Conservation (phyloP, 1,140 invertebrate genomes). For the Amphibalanus amphitrite region DNA sequence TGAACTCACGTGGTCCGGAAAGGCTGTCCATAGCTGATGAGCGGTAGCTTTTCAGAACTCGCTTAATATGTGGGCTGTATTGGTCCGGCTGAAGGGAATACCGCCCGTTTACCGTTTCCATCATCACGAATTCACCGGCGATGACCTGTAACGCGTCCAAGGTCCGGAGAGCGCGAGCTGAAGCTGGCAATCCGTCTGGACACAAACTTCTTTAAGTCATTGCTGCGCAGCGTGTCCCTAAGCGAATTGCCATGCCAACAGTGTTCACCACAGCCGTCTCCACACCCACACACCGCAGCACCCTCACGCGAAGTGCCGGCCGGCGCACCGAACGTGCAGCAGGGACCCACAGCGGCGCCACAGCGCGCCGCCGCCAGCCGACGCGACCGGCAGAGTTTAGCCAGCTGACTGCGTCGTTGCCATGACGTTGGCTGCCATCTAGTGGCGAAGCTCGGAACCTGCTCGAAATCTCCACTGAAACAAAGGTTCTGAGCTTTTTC, state of each 20-base stretch:
- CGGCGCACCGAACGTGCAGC: neutral
- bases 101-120: conserved; percentile 1
- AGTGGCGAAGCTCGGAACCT: neutral
- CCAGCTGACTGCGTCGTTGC: neutral
- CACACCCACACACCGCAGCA: neutral
- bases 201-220: neutral
- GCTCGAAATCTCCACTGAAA: neutral
- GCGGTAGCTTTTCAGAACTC: conserved; percentile 85
- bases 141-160: neutral
- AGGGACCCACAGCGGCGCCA: neutral
- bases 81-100: conserved; percentile 9
- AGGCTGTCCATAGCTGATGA: conserved; percentile 74
- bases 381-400: neutral
- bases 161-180: neutral
- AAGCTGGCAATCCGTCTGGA: neutral
- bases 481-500: neutral
- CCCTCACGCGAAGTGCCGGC: neutral
- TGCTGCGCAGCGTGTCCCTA: neutral
- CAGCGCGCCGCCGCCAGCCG: neutral
- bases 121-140: neutral
- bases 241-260: neutral
- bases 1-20: conserved; percentile 53
- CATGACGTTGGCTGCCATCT: neutral
- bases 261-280: neutral
- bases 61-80: conserved; percentile 61